Conservation (phyloP, 2,888 invertebrate species). For the Drosophila kokeensis region DNA sequence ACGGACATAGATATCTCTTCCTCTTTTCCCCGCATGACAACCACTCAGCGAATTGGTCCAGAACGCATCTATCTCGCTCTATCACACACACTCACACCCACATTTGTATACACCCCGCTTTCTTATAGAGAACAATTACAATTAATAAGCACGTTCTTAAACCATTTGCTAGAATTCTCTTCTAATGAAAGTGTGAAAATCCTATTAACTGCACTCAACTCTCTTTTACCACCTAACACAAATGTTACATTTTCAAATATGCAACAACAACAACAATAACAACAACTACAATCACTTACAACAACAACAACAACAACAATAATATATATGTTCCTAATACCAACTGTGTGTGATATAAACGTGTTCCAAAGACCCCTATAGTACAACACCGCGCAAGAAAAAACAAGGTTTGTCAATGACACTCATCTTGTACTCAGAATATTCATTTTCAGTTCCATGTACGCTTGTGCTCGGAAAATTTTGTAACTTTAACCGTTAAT, state of each 20-base stretch:
- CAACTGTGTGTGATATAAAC: slow-evolving; percentile 55
- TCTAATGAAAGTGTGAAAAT: slow-evolving; percentile 45
- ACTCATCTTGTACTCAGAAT: slow-evolving; percentile 41
- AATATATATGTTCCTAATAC: slow-evolving; percentile 25
- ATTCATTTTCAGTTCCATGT: slow-evolving; percentile 30
- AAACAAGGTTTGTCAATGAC: slow-evolving; percentile 80
- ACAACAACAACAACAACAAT: slow-evolving; percentile 26
- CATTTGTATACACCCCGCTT: slow-evolving; percentile 22
- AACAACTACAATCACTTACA: slow-evolving; percentile 25
- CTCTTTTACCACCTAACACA: slow-evolving; percentile 63
- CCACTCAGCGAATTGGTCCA: slow-evolving; percentile 40
- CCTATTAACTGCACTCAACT: slow-evolving; percentile 79
- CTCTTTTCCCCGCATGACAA: slow-evolving; percentile 50
- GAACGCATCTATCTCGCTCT: slow-evolving; percentile 24
- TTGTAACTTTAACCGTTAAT: background rate
- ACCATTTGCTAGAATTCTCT: slow-evolving; percentile 7
- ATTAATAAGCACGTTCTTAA: slow-evolving; percentile 46
- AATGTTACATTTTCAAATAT: slow-evolving; percentile 27
- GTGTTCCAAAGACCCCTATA: slow-evolving; percentile 83
- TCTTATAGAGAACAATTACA: slow-evolving; percentile 24
- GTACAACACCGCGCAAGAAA: slow-evolving; percentile 83
- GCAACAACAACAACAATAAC: slow-evolving; percentile 53
- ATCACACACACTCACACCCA: slow-evolving; percentile 6
- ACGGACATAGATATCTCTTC: slow-evolving; percentile 35
- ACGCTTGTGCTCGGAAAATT: slow-evolving; percentile 20